phyloP scores from a whole-genome alignment of 2,888 invertebrate species.

The Nomada ruficornis region DNA sequence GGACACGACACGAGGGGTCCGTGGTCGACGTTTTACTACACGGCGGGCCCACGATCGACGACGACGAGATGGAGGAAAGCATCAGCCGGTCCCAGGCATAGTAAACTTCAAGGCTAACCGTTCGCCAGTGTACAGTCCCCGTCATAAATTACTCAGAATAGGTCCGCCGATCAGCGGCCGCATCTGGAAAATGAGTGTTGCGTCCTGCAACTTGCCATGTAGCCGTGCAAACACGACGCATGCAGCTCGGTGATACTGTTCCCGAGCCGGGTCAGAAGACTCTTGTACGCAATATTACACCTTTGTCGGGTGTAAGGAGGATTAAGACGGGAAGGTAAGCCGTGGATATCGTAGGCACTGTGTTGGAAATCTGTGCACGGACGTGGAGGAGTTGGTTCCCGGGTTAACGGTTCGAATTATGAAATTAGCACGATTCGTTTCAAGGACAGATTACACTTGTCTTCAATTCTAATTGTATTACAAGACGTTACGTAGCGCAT shows the following conservation, averaged over 20 bases:
- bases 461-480: not conserved
- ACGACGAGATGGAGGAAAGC: slow-evolving; percentile 68
- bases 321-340: slow-evolving; percentile 42
- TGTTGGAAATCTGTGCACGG: slow-evolving; percentile 6
- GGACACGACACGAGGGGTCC: slow-evolving; percentile 22
- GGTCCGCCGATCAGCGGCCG: slow-evolving; percentile 31
- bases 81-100: slow-evolving; percentile 65
- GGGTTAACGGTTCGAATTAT: slow-evolving; percentile 28
- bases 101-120: slow-evolving; percentile 80
- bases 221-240: slow-evolving; percentile 5
- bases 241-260: slow-evolving; percentile 16
- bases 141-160: slow-evolving; percentile 65
- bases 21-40: slow-evolving; percentile 22
- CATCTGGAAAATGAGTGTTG: slow-evolving; percentile 20
- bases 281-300: slow-evolving; percentile 47
- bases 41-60: slow-evolving; percentile 34
- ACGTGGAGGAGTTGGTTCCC: not conserved
- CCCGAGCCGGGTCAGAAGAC: slow-evolving; percentile 9
- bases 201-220: slow-evolving; percentile 13
- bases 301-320: slow-evolving; percentile 42
- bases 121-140: slow-evolving; percentile 78
- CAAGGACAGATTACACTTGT: slow-evolving; percentile 12
- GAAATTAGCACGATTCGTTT: slow-evolving; percentile 11
- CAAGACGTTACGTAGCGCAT: not conserved
- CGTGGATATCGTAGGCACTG: not conserved